A percentile compares a stretch with the other conserved stretches of the same genome.
Conservation (phyloP, 37 sponge, comb jelly and placozoan species). For the Cliona cf. orientalis region DNA sequence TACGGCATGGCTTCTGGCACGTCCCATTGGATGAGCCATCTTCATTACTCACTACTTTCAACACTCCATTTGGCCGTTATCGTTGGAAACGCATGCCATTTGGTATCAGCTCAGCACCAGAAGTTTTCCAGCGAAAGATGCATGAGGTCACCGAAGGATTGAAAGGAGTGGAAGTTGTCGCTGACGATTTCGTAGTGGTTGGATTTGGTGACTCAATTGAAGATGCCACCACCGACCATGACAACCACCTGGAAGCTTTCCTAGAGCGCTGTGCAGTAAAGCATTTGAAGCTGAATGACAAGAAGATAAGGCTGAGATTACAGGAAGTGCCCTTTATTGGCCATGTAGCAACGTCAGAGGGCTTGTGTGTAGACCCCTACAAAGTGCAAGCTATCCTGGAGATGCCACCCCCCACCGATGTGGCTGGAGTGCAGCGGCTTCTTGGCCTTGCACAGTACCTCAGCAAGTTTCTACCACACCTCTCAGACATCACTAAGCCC, state of each 20-base stretch:
- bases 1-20: constrained; percentile 63
- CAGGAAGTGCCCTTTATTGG: no score
- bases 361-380: constrained; percentile 18
- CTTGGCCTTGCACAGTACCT: constrained; percentile 55
- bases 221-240: constrained; percentile 12
- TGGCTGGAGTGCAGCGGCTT: constrained; percentile 25
- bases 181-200: constrained; percentile 47
- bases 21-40: constrained; percentile 52
- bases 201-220: constrained; percentile 34
- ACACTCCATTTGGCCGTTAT: constrained; percentile 65
- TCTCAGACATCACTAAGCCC: constrained; percentile 36
- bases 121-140: constrained; percentile 63
- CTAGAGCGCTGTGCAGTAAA: constrained; percentile 22
- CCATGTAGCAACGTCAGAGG: no score
- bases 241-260: constrained; percentile 20
- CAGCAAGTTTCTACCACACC: constrained; percentile 55
- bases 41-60: constrained; percentile 60
- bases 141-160: constrained; percentile 47
- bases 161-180: constrained; percentile 45
- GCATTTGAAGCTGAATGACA: constrained; percentile 23
- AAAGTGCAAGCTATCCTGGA: constrained; percentile 42
- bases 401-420: constrained; percentile 50
- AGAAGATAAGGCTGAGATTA: constrained; percentile 23
- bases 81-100: constrained; percentile 41
- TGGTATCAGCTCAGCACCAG: constrained; percentile 65